phyloP scores from a whole-genome alignment of 2,113 vertebrate species.

The Brachypteracias leptosomus region DNA sequence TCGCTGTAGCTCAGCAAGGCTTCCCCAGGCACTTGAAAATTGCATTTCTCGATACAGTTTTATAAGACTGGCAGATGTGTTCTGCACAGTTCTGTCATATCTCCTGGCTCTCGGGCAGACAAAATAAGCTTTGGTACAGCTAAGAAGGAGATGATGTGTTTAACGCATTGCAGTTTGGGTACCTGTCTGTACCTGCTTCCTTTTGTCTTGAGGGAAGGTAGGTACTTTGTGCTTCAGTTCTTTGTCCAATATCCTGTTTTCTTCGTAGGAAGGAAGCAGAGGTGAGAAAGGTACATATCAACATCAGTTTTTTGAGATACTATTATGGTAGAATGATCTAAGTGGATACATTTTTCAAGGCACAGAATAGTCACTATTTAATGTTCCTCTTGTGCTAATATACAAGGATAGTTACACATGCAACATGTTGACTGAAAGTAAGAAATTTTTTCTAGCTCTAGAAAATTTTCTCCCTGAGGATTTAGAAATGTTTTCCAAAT shows the following conservation, averaged over 20 bases:
- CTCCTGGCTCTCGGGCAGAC: neutral
- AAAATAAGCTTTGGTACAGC: constrained; percentile 28
- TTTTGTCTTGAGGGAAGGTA: neutral
- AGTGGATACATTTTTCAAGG: neutral
- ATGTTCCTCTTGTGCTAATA: neutral
- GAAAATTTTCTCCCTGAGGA: neutral
- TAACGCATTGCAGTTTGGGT: constrained; percentile 1
- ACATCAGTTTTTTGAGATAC: neutral
- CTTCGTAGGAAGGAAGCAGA: neutral
- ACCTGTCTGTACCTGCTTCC: constrained; percentile 14
- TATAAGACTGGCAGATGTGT: constrained; percentile 15
- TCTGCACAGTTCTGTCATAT: constrained; percentile 14
- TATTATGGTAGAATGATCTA: neutral
- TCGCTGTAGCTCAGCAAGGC: neutral
- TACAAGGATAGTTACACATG: neutral
- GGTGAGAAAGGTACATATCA: neutral
- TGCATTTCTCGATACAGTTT: neutral
- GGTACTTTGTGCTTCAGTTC: neutral
- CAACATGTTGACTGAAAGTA: neutral
- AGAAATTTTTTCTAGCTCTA: neutral
- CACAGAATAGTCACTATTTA: neutral
- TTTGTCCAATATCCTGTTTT: neutral
- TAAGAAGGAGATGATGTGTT: constrained; percentile 4
- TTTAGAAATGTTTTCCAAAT: neutral
- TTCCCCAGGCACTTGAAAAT: constrained; percentile 32